Conservation (phyloP, 2,888 invertebrate species). For the Lasioglossum calceatum region DNA sequence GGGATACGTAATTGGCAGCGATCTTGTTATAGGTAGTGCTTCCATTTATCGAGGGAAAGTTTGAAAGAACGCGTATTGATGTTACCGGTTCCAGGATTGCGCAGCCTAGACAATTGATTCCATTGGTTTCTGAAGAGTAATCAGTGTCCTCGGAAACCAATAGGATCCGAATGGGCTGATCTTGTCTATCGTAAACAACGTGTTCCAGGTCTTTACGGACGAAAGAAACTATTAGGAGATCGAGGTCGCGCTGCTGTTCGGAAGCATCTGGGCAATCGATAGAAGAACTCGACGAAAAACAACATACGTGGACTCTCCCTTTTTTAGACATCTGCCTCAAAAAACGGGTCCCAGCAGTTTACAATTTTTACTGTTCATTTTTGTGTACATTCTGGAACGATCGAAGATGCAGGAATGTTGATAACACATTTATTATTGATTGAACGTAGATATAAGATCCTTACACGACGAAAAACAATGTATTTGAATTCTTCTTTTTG, state of each 20-base stretch:
- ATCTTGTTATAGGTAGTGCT: neutral
- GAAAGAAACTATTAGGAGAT: neutral
- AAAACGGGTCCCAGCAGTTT: neutral
- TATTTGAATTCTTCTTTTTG: neutral
- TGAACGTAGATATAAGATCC: neutral
- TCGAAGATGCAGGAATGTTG: neutral
- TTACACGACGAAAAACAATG: neutral
- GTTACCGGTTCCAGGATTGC: conserved; percentile 14
- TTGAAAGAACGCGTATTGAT: conserved; percentile 5
- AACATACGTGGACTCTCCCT: neutral
- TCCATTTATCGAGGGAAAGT: neutral
- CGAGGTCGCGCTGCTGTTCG: neutral
- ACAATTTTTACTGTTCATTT: neutral
- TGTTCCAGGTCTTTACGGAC: conserved; percentile 18
- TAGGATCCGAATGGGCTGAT: conserved; percentile 27
- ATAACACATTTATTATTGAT: neutral
- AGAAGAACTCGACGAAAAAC: neutral
- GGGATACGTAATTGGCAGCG: neutral
- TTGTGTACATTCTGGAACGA: neutral
- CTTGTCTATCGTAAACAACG: conserved; percentile 25
- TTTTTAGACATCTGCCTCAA: neutral
- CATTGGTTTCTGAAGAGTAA: conserved; percentile 49
- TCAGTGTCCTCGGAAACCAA: conserved; percentile 46
- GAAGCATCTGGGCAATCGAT: neutral
- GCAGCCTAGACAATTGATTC: conserved; percentile 26